Percentiles rank a stretch among this genome's conserved stretches.
These are phyloP conservation scores for Lepisosteus osseus DNA, from an alignment of 2,113 vertebrate species.

Conservation along the genomic window DNA sequence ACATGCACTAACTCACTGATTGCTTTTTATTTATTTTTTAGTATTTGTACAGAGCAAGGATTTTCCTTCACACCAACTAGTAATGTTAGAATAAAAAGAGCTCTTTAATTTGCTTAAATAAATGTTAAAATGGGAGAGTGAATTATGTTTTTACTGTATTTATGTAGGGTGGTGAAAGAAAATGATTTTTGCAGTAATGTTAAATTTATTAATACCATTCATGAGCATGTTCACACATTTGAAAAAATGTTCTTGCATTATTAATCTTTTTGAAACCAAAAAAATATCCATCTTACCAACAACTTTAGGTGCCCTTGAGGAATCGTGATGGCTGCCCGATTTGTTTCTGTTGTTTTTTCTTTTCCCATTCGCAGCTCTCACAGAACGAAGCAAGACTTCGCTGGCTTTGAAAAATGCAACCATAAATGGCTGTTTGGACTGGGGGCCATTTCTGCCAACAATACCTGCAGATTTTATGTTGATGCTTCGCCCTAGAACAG, in stretches of 20 bases:
- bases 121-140: not conserved
- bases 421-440: conserved; percentile 95
- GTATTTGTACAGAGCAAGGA: not conserved
- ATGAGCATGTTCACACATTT: too few relatives aligned
- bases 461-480: conserved; percentile 92
- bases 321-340: conserved; percentile 80
- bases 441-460: conserved; percentile 87
- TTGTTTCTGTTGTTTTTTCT: conserved; percentile 92
- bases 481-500: conserved; percentile 81
- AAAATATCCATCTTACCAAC: conserved; percentile 66
- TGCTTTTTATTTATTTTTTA: not conserved
- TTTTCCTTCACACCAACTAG: not conserved
- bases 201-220: too few relatives aligned
- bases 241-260: not conserved
- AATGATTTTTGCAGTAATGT: too few relatives aligned
- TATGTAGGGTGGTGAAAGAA: not conserved
- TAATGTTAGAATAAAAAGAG: too few relatives aligned
- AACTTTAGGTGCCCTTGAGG: conserved; percentile 73
- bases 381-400: conserved; percentile 90
- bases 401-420: conserved; percentile 98
- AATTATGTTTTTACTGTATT: not conserved
- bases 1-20: not conserved
- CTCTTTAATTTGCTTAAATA: not conserved
- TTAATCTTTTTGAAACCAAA: not conserved
- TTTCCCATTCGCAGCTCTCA: conserved; percentile 86